Evolutionary conservation across 35 echinoderm and acorn worm genomes (phyloP), one percentile per base, ranked within the genome.

Genomic region (Heliocidaris tuberculata): DNA sequence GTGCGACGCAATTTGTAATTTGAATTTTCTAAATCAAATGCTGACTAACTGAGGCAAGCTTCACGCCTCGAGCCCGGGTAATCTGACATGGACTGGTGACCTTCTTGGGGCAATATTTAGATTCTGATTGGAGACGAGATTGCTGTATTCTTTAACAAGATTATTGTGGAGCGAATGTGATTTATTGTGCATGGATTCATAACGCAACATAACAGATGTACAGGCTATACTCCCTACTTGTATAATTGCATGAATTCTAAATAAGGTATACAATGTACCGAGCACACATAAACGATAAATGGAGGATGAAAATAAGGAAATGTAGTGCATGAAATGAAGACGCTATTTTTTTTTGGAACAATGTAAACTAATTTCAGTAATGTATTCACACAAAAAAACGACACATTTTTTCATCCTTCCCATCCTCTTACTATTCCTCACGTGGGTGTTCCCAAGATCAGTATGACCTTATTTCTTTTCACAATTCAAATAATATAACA

Each of bases 1-100:
- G 7, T 21, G 65, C 21, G 65, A 19, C 19, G 21, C 65, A 78
- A 24, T 78, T n/a, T 78, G 21, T 78, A 78, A 78, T 78, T 78
- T 78, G 27, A 78, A 78, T 78, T 78, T 78, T 78, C 65, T 19
- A 78, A 78, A 78, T 78, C 65, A 78, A 78, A 78, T 78, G 65
- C 65, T 78, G 19, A n/a, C 65, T 78, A 19, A 78, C 65, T 78
- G 19, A n/a, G 65, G 27, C 60, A 7, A 78, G 65, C 5, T 78
- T 78, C 65, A 78, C 65, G 65, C 65, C 65, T 78, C 27, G 65
- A n/a, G 65, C 65, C 17, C 27, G 24, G 27, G 4, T 60, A 27
- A 78, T 19, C 65, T 78, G 19, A n/a, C 65, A 78, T 5, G 65
- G 19, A 27, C 27, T 27, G 65, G 5, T n/a, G 65, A 78, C 65